Base-by-base conservation (phyloP, 2,797 vertebrate species). In the Molossus alvarezi region DNA sequence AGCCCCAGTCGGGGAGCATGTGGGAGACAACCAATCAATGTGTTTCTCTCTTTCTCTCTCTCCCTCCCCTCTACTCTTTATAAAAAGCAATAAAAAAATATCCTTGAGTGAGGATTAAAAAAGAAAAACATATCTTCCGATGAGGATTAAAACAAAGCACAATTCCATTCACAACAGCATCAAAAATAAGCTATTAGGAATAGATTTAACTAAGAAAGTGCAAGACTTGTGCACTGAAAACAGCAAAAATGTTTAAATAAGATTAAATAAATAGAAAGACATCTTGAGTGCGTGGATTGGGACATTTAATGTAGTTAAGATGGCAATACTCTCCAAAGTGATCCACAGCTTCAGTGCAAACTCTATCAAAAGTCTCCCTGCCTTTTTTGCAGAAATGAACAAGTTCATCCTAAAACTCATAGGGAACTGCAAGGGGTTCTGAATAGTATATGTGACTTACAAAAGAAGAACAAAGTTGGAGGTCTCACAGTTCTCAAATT, bases 251-350 rank as follows among this genome's bases (percentile, higher is more conserved):
- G 29, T 55, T 88, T 73, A 91, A 91, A 84, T 71, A 94, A 91
- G 83, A 93, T 60, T 85, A 67, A 86, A 60, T 53, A 90, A 92
- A 37, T 65, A 77, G 77, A 91, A 82, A 88, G 33, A 65, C 6
- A 79, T 53, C 6, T 9, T 41, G 11, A n/a, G 25, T 51, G 91
- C 60, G 33, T 13, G 25, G 48, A 84, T 18, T 33, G 6, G 62
- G 79, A 88, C 11, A n/a, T 37, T 51, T 57, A 77, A 41, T 41
- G n/a, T 29, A 71, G 57, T 57, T 71, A 89, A 64, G 71, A 41
- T 57, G 23, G 29, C 25, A 86, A 65, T 37, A 45, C 14, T 87
- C 69, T 72, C 87, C 71, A 91, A 91, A 90, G 11, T 37, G n/a
- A 65, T 58, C 37, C 51, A 55, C 4, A 58, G 48, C 13, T 27